Conservation (phyloP, 2,797 vertebrate species). For the Phalanger gymnotis region DNA sequence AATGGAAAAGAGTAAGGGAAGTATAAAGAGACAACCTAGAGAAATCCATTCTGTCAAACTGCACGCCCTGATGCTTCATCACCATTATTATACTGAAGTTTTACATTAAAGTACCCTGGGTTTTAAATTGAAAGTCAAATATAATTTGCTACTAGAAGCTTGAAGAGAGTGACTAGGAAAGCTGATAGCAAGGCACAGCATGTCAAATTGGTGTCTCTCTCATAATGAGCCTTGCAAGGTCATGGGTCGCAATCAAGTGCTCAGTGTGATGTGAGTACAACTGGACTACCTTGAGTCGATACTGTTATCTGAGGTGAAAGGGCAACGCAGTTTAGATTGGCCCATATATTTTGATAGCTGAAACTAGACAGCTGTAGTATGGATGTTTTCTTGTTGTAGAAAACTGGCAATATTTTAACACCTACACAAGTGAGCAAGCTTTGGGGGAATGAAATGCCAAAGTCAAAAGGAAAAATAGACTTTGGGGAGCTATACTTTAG, state of each 20-base stretch:
- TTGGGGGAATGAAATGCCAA: constrained; percentile 40
- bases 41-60: constrained; percentile 83
- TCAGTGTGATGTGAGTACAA: constrained; percentile 65
- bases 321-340: constrained; percentile 68
- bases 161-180: constrained; percentile 83
- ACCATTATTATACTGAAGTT: constrained; percentile 83
- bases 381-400: constrained; percentile 42
- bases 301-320: constrained; percentile 70
- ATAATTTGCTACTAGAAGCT: constrained; percentile 84
- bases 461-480: background rate
- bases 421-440: constrained; percentile 40
- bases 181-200: constrained; percentile 74
- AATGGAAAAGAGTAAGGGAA: background rate
- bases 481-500: background rate
- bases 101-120: constrained; percentile 84
- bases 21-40: constrained; percentile 72
- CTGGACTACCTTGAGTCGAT: constrained; percentile 67
- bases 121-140: constrained; percentile 88
- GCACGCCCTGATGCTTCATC: constrained; percentile 82
- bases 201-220: constrained; percentile 81
- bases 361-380: constrained; percentile 60
- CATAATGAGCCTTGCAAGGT: constrained; percentile 79
- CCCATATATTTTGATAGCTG: constrained; percentile 59
- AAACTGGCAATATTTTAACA: constrained; percentile 36
- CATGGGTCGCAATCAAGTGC: constrained; percentile 72